Evolutionary conservation across 2,888 invertebrate species (phyloP).

Genomic region (Drosophila emarginata): DNA sequence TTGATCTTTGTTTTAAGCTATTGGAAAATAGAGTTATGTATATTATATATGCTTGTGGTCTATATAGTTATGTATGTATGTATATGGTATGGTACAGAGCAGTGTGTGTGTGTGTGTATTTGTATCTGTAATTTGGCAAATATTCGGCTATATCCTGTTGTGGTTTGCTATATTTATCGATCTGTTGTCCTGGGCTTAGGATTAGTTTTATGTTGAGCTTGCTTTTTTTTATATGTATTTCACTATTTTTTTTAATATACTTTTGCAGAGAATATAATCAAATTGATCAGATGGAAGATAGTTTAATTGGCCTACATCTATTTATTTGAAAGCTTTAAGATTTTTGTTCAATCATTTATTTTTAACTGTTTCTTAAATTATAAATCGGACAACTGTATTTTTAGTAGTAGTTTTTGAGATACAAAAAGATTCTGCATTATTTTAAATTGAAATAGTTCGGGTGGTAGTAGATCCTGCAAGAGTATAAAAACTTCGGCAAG

Average conservation of each 20-base stretch:
- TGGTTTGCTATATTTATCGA: slow-evolving; percentile 10
- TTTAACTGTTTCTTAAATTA: too few species aligned
- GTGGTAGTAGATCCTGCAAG: background rate
- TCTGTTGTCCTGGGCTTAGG: slow-evolving; percentile 22
- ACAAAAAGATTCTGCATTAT: background rate
- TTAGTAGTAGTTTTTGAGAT: background rate
- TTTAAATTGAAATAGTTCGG: background rate
- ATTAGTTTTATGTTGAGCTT: slow-evolving; percentile 29
- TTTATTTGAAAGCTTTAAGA: too few species aligned
- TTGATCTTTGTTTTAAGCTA: slow-evolving; percentile 42
- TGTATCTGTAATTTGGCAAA: slow-evolving; percentile 38
- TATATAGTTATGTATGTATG: slow-evolving; percentile 24
- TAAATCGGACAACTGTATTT: background rate
- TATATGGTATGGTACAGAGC: slow-evolving; percentile 59
- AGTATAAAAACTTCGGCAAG: background rate
- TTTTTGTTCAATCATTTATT: too few species aligned
- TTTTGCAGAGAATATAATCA: background rate
- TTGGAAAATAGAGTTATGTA: slow-evolving; percentile 55
- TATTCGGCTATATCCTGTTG: slow-evolving; percentile 40
- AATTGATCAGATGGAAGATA: background rate
- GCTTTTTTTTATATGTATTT: slow-evolving; percentile 12
- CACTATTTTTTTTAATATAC: background rate
- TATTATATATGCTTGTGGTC: slow-evolving; percentile 6
- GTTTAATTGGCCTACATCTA: too few species aligned
- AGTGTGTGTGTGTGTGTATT: slow-evolving; percentile 27